A percentile compares a stretch with the other conserved stretches of the same genome.
Conservation (phyloP, 2,888 invertebrate species). For the Synanthedon myopaeformis region DNA sequence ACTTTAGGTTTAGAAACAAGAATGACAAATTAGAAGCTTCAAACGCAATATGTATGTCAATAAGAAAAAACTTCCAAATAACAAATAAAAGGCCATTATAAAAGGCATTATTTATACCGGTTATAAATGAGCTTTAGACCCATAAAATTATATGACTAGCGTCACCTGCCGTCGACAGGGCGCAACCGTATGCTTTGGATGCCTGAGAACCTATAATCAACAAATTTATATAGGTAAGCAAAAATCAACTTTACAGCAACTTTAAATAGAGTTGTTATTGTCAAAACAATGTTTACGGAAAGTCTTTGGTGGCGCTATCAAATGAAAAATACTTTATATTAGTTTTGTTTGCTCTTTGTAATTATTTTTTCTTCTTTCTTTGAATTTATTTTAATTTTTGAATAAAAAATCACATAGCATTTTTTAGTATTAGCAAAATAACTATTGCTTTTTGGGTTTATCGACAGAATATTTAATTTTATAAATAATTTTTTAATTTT, state of each 20-base stretch:
- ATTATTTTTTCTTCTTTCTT: neutral
- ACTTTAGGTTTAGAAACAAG: no score
- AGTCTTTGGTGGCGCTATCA: neutral
- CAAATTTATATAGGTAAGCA: neutral
- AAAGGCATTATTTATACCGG: slow-evolving; percentile 28
- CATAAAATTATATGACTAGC: slow-evolving; percentile 46
- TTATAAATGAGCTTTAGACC: slow-evolving; percentile 27
- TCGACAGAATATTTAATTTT: no score
- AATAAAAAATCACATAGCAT: no score
- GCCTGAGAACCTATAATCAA: neutral
- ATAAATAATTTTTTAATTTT: no score
- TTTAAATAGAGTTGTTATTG: no score
- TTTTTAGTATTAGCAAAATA: no score
- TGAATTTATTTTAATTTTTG: no score
- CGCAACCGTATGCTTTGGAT: slow-evolving; percentile 8
- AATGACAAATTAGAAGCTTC: neutral
- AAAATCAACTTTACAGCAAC: no score
- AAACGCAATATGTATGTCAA: neutral
- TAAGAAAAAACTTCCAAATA: neutral
- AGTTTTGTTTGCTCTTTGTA: neutral
- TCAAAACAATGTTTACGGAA: no score
- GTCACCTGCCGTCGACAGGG: slow-evolving; percentile 39
- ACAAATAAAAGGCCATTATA: slow-evolving; percentile 7
- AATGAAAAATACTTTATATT: no score
- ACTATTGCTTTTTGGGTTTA: no score